These are phyloP conservation scores for Xestia xanthographa DNA, from an alignment of 2,888 invertebrate species.

Conservation along the genomic window DNA sequence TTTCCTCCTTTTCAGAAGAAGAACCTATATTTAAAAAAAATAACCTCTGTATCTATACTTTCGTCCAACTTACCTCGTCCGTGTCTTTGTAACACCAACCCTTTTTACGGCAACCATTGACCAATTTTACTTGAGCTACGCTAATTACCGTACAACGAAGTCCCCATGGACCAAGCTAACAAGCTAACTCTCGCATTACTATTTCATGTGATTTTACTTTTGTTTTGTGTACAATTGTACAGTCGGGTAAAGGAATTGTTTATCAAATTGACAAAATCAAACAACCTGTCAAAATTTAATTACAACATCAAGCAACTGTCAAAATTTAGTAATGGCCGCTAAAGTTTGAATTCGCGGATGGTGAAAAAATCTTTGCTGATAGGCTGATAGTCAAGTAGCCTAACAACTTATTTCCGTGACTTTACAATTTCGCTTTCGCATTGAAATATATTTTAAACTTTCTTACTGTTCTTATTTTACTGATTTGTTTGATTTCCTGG, in stretches of 20 bases:
- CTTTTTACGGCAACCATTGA: conserved; percentile 41
- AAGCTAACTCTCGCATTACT: conserved; percentile 27
- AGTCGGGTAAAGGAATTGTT: background rate
- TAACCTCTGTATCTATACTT: background rate
- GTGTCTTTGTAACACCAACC: conserved; percentile 41
- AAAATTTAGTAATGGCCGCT: background rate
- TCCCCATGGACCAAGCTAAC: conserved; percentile 44
- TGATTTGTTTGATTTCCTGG: background rate
- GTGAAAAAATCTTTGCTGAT: background rate
- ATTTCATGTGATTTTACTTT: conserved; percentile 49
- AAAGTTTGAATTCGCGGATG: background rate
- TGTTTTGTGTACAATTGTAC: conserved; percentile 25
- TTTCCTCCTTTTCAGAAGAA: background rate
- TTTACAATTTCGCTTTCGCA: background rate
- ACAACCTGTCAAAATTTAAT: background rate
- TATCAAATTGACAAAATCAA: background rate
- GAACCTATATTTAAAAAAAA: conserved; percentile 13
- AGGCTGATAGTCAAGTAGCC: background rate
- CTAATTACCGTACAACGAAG: conserved; percentile 29
- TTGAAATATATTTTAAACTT: background rate
- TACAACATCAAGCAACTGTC: background rate
- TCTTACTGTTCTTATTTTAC: background rate
- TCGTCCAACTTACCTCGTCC: conserved; percentile 6
- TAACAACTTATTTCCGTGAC: background rate
- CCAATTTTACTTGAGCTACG: conserved; percentile 48